phyloP scores from a whole-genome alignment of 2,797 vertebrate genomes.

The Sebastes steindachneri region DNA sequence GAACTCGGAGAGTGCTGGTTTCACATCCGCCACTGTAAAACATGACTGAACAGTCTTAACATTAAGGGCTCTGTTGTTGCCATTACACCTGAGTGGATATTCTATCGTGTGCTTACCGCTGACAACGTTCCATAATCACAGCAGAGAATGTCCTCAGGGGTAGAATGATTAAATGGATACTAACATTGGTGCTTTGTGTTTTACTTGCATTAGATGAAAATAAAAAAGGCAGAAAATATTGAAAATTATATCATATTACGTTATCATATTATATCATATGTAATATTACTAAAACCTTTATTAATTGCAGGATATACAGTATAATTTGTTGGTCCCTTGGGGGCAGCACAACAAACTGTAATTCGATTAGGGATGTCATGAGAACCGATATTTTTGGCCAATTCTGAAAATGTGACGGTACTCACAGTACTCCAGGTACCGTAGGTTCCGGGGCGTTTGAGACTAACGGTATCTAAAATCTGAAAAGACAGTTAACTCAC shows the following conservation, averaged over 20 bases:
- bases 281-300: too few relatives aligned
- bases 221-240: background rate
- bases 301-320: too few relatives aligned
- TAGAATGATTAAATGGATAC: background rate
- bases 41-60: background rate
- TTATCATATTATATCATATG: too few relatives aligned
- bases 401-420: too few relatives aligned
- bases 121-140: background rate
- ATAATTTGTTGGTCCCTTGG: background rate
- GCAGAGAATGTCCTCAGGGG: background rate
- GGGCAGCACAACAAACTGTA: background rate
- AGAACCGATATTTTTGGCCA: too few relatives aligned
- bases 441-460: too few relatives aligned
- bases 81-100: background rate
- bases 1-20: constrained; percentile 26
- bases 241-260: too few relatives aligned
- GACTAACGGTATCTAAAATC: too few relatives aligned
- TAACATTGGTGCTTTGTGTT: background rate
- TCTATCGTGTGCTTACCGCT: background rate
- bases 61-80: background rate
- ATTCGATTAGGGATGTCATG: background rate
- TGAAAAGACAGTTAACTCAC: too few relatives aligned
- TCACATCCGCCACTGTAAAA: constrained; percentile 14
- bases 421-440: too few relatives aligned
- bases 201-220: background rate